Percentiles rank a stretch among this genome's conserved stretches.
Conservation (phyloP, 2,113 vertebrate species). For the Chascanopsetta lugubris region DNA sequence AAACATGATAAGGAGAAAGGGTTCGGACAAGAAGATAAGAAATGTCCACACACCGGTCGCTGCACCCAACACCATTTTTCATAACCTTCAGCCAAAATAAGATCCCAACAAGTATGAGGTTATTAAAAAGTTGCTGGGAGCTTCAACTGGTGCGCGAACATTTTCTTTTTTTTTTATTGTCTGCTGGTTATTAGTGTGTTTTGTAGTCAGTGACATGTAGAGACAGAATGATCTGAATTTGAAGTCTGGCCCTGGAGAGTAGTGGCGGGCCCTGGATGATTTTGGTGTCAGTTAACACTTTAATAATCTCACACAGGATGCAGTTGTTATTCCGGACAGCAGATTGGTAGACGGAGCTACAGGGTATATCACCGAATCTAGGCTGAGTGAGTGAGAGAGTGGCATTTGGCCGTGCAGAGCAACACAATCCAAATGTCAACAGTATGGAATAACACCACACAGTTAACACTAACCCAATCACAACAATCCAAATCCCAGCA, state of each 20-base stretch:
- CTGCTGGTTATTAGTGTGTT: too few species aligned
- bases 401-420: slow-evolving; percentile 15
- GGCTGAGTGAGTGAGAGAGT: slow-evolving; percentile 32
- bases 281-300: slow-evolving; percentile 31
- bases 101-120: too few species aligned
- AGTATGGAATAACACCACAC: slow-evolving; percentile 24
- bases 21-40: neutral
- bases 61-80: neutral
- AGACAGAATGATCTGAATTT: slow-evolving; percentile 21
- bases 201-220: slow-evolving; percentile 10
- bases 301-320: slow-evolving; percentile 32
- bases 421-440: slow-evolving; percentile 26
- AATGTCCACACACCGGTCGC: neutral
- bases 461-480: slow-evolving; percentile 51
- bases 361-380: slow-evolving; percentile 7
- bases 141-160: neutral
- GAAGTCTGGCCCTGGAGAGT: slow-evolving; percentile 6
- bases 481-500: slow-evolving; percentile 51
- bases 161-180: neutral
- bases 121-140: too few species aligned
- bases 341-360: slow-evolving; percentile 4
- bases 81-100: too few species aligned
- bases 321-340: slow-evolving; percentile 20
- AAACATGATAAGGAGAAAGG: neutral
- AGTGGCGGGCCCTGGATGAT: slow-evolving; percentile 28